Conservation (phyloP, 2,888 invertebrate genomes). For the Chymomyza amoena region DNA sequence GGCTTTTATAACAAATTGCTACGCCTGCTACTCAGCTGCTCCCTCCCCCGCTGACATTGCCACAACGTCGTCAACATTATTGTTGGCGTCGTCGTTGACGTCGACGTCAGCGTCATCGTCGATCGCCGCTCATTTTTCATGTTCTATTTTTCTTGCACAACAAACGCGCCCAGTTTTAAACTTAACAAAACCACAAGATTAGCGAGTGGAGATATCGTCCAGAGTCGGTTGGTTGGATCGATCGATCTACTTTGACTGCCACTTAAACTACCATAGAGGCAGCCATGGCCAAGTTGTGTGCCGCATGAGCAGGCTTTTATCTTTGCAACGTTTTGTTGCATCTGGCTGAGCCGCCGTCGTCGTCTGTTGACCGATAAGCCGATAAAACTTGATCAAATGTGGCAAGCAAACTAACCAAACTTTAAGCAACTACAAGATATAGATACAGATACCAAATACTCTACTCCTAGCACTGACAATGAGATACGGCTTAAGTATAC, state of each 20-base stretch:
- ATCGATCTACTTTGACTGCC: constrained; percentile 50
- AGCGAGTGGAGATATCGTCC: constrained; percentile 43
- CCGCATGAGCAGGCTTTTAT: constrained; percentile 14
- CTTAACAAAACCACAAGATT: constrained; percentile 48
- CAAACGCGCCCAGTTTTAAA: constrained; percentile 36
- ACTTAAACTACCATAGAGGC: constrained; percentile 26
- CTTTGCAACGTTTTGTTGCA: constrained; percentile 37
- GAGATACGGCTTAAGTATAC: neutral
- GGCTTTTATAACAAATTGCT: constrained; percentile 60
- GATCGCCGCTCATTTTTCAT: constrained; percentile 62
- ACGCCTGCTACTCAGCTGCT: constrained; percentile 49
- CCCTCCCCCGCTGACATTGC: constrained; percentile 10
- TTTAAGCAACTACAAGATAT: neutral
- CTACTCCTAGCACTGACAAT: neutral
- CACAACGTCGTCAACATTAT: constrained; percentile 1
- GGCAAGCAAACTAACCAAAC: neutral
- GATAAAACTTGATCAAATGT: neutral
- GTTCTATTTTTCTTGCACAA: constrained; percentile 54
- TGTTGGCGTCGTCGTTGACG: constrained; percentile 7
- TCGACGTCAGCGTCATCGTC: constrained; percentile 55
- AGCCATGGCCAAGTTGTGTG: constrained; percentile 30
- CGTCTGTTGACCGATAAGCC: constrained; percentile 52
- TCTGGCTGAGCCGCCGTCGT: neutral
- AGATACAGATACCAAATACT: constrained; percentile 14
- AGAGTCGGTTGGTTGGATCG: constrained; percentile 23